Percentiles rank a stretch among this genome's conserved stretches.
phyloP scores from a whole-genome alignment of 1,140 invertebrate genomes.

The Micrasema longulum region DNA sequence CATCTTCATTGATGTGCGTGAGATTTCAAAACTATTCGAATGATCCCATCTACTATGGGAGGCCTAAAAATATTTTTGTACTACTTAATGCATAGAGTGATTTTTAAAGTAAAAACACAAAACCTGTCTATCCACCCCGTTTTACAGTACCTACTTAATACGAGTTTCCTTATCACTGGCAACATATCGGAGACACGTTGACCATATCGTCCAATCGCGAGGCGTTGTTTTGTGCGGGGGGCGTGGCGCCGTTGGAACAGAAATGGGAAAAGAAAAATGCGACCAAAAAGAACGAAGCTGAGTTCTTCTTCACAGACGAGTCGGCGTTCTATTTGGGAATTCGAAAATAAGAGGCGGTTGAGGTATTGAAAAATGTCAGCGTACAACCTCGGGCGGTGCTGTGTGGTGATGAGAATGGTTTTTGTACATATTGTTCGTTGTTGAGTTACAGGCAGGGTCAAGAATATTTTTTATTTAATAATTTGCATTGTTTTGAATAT shows the following conservation, averaged over 20 bases:
- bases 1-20: too few relatives aligned
- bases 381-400: constrained; percentile 1
- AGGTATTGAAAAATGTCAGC: constrained; percentile 44
- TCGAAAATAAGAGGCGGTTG: constrained; percentile 27
- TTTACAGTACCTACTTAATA: constrained; percentile 35
- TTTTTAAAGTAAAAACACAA: too few relatives aligned
- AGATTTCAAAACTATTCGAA: too few relatives aligned
- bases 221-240: constrained; percentile 45
- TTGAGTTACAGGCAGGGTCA: too few relatives aligned
- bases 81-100: too few relatives aligned
- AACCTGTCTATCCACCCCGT: neutral
- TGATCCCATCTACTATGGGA: too few relatives aligned
- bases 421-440: neutral
- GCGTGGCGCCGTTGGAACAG: constrained; percentile 41
- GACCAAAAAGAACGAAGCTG: constrained; percentile 28
- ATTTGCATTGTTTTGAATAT: too few relatives aligned
- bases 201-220: constrained; percentile 54
- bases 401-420: constrained; percentile 2
- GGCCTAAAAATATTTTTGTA: too few relatives aligned
- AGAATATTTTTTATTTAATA: too few relatives aligned
- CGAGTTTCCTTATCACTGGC: constrained; percentile 45
- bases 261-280: constrained; percentile 38
- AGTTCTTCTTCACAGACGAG: constrained; percentile 1
- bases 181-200: constrained; percentile 53
- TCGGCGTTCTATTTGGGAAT: constrained; percentile 38